Percentiles rank a stretch among this genome's conserved stretches.
Evolutionary conservation across 1,140 invertebrate species (phyloP).

Genomic region (Euwallacea similis): DNA sequence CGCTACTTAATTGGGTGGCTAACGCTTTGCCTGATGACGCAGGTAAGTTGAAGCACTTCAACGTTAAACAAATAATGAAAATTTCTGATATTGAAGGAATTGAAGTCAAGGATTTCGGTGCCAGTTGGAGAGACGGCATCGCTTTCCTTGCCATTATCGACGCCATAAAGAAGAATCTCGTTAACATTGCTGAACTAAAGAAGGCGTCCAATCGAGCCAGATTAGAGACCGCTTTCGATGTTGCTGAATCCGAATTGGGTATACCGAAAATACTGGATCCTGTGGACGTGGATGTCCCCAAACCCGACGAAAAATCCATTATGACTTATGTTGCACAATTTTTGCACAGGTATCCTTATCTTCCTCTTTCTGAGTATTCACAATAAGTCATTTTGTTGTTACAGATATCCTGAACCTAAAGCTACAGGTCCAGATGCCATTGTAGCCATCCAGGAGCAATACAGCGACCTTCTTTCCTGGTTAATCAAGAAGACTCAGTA

Average conservation of each 20-base stretch:
- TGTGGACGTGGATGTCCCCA: conserved; percentile 96
- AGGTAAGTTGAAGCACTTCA: conserved; percentile 16
- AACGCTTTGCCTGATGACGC: conserved; percentile 88
- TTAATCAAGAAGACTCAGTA: conserved; percentile 72
- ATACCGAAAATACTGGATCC: conserved; percentile 92
- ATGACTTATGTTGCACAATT: conserved; percentile 99
- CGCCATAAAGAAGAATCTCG: conserved; percentile 89
- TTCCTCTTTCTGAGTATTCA: not conserved
- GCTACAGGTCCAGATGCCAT: conserved; percentile 69
- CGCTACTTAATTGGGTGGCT: conserved; percentile 91
- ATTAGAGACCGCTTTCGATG: conserved; percentile 90
- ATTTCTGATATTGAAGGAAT: conserved; percentile 60
- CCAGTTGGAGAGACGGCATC: conserved; percentile 95
- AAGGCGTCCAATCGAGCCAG: conserved; percentile 77
- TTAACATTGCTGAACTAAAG: conserved; percentile 81
- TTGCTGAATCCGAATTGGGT: conserved; percentile 89
- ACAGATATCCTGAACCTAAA: conserved; percentile 78
- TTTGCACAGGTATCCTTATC: conserved; percentile 70
- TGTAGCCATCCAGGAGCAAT: conserved; percentile 76
- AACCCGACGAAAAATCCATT: conserved; percentile 97
- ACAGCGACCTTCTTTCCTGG: conserved; percentile 78
- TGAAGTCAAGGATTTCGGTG: conserved; percentile 91
- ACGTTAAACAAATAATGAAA: not conserved
- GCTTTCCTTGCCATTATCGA: conserved; percentile 97
- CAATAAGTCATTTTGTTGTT: conserved; percentile 4